Conservation (phyloP, 2,797 vertebrate species). For the Anolis apletophallus region DNA sequence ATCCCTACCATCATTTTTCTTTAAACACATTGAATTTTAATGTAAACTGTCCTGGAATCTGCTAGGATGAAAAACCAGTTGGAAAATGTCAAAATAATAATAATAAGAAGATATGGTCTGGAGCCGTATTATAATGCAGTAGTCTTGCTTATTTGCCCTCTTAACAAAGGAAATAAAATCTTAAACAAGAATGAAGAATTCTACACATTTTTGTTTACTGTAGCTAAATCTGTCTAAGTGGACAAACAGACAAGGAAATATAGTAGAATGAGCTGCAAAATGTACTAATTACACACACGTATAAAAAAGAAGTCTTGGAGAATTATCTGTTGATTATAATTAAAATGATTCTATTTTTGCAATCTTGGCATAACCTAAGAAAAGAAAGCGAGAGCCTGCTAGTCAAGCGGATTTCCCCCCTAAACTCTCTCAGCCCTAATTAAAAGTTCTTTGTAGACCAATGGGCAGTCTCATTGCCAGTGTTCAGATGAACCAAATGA, state of each 20-base stretch:
- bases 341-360: conserved; percentile 80
- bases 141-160: conserved; percentile 60
- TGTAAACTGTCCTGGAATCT: neutral
- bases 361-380: conserved; percentile 84
- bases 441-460: conserved; percentile 83
- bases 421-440: conserved; percentile 80
- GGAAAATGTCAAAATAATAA: neutral
- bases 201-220: conserved; percentile 72
- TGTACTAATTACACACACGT: conserved; percentile 78
- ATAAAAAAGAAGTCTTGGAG: conserved; percentile 66
- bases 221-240: conserved; percentile 71
- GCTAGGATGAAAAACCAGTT: neutral
- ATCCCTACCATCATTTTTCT: neutral
- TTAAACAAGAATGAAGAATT: conserved; percentile 68
- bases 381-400: conserved; percentile 75
- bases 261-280: conserved; percentile 69
- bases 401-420: conserved; percentile 79
- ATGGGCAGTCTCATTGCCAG: conserved; percentile 78
- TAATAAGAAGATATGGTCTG: neutral
- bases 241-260: conserved; percentile 77
- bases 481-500: conserved; percentile 77
- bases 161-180: conserved; percentile 69
- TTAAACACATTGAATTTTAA: neutral
- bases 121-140: neutral
- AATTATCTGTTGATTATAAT: conserved; percentile 84